Conservation (phyloP, 2,888 invertebrate genomes). For the Syrista parreyssii region DNA sequence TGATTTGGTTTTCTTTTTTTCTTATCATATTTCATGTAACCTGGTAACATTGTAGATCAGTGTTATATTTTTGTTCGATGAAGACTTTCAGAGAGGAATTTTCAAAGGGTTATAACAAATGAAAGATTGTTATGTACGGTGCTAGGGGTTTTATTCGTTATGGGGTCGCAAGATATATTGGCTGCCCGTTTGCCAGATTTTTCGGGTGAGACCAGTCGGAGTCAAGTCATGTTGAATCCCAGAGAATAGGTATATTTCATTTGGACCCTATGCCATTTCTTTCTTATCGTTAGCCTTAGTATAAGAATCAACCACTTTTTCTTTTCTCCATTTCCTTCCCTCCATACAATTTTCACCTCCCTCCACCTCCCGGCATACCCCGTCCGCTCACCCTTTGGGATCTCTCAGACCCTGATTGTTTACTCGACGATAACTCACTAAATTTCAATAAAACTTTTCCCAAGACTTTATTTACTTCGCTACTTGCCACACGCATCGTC, state of each 20-base stretch:
- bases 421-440: slow-evolving; percentile 17
- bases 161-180: background rate
- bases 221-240: background rate
- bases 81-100: background rate
- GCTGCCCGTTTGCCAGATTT: background rate
- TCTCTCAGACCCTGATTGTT: background rate
- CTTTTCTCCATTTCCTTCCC: background rate
- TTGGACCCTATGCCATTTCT: background rate
- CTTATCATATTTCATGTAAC: no score
- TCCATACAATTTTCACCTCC: background rate
- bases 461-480: slow-evolving; percentile 16
- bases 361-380: background rate
- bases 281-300: background rate
- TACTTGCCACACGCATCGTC: slow-evolving; percentile 7
- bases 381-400: background rate
- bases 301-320: background rate
- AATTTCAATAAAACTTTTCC: slow-evolving; percentile 23
- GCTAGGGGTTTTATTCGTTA: background rate
- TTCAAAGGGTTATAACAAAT: background rate
- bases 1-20: no score
- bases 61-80: no score
- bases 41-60: no score
- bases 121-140: background rate
- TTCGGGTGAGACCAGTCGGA: background rate
- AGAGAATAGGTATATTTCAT: background rate